These are phyloP conservation scores for Penaeus monodon DNA, from an alignment of 2,888 invertebrate genomes.

Conservation along the genomic window DNA sequence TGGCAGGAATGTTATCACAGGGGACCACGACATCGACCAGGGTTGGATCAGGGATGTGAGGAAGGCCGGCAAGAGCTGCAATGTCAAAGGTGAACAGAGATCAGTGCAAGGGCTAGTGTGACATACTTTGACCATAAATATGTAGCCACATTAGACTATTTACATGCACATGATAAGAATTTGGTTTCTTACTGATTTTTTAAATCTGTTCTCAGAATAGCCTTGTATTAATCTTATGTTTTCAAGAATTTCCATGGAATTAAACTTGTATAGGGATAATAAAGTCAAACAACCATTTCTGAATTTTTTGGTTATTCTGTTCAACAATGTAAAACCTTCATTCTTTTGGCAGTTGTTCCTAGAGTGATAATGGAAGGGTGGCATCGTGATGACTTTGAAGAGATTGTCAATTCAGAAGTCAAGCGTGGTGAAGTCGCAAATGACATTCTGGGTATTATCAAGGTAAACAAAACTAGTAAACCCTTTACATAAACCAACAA, in stretches of 20 bases:
- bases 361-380: slow-evolving; percentile 91
- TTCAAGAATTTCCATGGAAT: too few species aligned
- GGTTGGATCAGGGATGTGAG: slow-evolving; percentile 84
- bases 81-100: slow-evolving; percentile 75
- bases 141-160: too few species aligned
- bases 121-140: too few species aligned
- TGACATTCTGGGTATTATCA: slow-evolving; percentile 76
- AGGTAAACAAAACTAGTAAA: slow-evolving; percentile 68
- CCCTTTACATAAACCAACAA: too few species aligned
- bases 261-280: too few species aligned
- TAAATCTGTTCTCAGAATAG: too few species aligned
- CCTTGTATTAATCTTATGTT: too few species aligned
- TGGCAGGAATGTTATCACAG: slow-evolving; percentile 67
- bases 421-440: slow-evolving; percentile 79
- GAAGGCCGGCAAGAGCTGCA: slow-evolving; percentile 74
- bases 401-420: slow-evolving; percentile 78
- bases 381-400: slow-evolving; percentile 80
- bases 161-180: too few species aligned
- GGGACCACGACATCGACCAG: slow-evolving; percentile 84
- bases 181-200: too few species aligned
- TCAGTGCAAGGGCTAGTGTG: too few species aligned
- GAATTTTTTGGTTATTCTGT: not conserved
- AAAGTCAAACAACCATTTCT: not conserved
- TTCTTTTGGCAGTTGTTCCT: slow-evolving; percentile 81
- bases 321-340: not conserved